Percentiles rank a stretch among this genome's conserved stretches.
Conservation (phyloP, 1,140 invertebrate genomes). For the Cotesia chilonis region DNA sequence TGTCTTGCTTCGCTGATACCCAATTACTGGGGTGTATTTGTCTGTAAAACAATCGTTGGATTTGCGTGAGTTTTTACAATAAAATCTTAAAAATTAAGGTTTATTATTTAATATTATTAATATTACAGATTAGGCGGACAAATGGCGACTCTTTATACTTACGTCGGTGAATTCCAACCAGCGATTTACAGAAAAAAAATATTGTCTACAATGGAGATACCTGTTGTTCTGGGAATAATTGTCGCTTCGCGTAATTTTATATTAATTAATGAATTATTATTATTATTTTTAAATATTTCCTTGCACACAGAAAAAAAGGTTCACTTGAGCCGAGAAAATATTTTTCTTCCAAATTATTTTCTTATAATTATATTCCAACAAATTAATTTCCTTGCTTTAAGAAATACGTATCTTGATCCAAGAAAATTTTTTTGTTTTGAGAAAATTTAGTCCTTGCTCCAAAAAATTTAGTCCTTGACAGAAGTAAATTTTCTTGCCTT, state of each 20-base stretch:
- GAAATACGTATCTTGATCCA: too few species aligned
- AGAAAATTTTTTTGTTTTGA: too few species aligned
- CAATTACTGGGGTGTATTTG: slow-evolving; percentile 64
- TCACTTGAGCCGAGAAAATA: too few species aligned
- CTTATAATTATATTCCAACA: too few species aligned
- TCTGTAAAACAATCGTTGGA: slow-evolving; percentile 66
- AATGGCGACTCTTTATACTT: slow-evolving; percentile 48
- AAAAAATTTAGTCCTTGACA: too few species aligned
- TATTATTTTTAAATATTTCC: slow-evolving; percentile 4
- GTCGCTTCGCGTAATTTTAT: slow-evolving; percentile 42
- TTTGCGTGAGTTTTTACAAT: slow-evolving; percentile 64
- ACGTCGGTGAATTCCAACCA: slow-evolving; percentile 55
- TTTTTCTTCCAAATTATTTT: too few species aligned
- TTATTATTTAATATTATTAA: slow-evolving; percentile 2
- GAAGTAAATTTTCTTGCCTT: too few species aligned
- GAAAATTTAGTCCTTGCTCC: too few species aligned
- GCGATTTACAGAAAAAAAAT: slow-evolving; percentile 46
- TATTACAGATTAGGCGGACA: slow-evolving; percentile 46
- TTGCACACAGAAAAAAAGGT: neutral
- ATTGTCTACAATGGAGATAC: slow-evolving; percentile 51
- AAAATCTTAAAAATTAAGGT: too few species aligned
- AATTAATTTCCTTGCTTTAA: too few species aligned
- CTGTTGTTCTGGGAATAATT: slow-evolving; percentile 49
- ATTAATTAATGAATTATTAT: neutral
- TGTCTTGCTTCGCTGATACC: slow-evolving; percentile 64